Evolutionary conservation across 30 jellyfish, hydroid and myxozoan species (phyloP), one percentile per base, ranked within the genome.

Genomic region (Turritopsis rubra): DNA sequence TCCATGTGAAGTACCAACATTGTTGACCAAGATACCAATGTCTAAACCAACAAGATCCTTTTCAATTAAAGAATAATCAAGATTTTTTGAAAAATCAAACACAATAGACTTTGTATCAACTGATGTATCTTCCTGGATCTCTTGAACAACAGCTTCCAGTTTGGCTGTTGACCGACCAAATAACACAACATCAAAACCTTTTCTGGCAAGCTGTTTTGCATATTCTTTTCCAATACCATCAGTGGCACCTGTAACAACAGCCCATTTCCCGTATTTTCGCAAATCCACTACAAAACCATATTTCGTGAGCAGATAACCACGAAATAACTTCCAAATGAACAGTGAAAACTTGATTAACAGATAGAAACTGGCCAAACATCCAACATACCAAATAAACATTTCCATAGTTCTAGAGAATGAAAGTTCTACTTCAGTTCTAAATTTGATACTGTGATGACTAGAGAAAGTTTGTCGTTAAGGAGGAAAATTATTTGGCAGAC

Each of bases 221-320:
- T 83, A 83, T 22, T 72, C 30, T 76, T 83, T 83, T 28, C 90
- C 90, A 74, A 83, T 83, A 16, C 90, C 90, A 83, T 83, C 90
- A 21, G 90, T 83, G 9, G 88, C 77, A 52, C 90, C 90, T 20
- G 90, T 83, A 8, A 83, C 90, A 29, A 83, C 90, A 28, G 90
- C 90, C 90, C 90, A 83, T 31, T 28, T 21, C 20, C 90, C 90
- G 52, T 72, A 83, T 25, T 83, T 52, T 18, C 52, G 31, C 22
- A 73, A 73, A 72, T 83, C 79, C 7, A 18, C 21, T 18, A 31
- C 52, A 72, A 83, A 60, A 22, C 89, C 89, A 52, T 60, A n/a
- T 7, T 53, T 52, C 29, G 89, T 66, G 21, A 82, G 72, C 0
- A 82, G n/a, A 66, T 65, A 82, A 24, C 80, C 26, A 18, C 84